Evolutionary conservation across 2,888 invertebrate species (phyloP), one percentile per base, ranked within the genome.

Genomic region (Drosophila setosimentum): DNA sequence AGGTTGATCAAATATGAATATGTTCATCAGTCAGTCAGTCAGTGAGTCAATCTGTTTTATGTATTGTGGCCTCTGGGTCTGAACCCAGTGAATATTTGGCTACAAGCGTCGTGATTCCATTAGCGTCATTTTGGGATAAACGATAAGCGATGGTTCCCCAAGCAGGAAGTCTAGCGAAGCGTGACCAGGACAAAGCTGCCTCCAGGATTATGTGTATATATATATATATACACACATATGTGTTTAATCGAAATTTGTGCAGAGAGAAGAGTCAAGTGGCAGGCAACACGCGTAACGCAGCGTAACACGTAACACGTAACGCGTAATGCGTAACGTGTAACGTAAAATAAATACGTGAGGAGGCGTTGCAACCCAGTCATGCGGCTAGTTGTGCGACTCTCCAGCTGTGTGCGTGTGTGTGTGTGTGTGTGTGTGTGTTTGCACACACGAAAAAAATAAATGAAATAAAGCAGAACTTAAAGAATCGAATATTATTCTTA

Each of bases 31-130:
- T 45, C 21, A 45, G 45, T 24, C 24, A 24, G 16, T 24, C 24
- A 16, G 16, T 33, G 33, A 16, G 40, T 49, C 27, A 49, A 49
- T 27, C 18, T 49, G 16, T 24, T 50, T 6, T 30, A 29, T 50
- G 29, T 27, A 18, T 50, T 50, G n/a, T 29, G n/a, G 11, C 27
- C 24, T 27, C 37, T 54, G 18, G 21, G 33, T 16, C 18, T 49
- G 29, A 48, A n/a, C 35, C 58, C 50, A 57, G 55, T 62, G 59
- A 61, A 62, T 76, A 64, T 64, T 76, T 51, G 50, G 51, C 64
- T 61, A 48, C 0, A 29, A 66, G 45, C 58, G 75, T 64, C 67
- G 54, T 48, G 69, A 81, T 82, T 82, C 71, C 75, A 84, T 74
- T 80, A 81, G 67, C 69, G 61, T 68, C 68, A 78, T 61, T 55